Evolutionary conservation across 2,888 invertebrate genomes (phyloP).

Genomic region (Chironomus riparius): DNA sequence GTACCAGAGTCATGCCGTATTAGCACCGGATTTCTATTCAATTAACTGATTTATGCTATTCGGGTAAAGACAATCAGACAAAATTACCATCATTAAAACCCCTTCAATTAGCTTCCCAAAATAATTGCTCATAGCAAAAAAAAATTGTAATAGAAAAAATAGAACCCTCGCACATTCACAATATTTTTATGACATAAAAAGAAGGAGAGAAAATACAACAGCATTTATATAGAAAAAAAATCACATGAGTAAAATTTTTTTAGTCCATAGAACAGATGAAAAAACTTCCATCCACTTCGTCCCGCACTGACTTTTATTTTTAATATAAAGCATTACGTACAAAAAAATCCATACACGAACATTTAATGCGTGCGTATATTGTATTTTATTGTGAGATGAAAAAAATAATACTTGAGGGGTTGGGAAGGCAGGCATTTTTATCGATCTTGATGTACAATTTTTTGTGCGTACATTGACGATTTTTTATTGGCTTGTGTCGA

Average conservation of each 20-base stretch:
- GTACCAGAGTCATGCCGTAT: no score
- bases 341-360: background rate
- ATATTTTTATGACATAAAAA: constrained; percentile 13
- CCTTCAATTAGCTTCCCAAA: background rate
- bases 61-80: background rate
- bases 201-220: background rate
- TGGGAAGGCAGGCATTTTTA: background rate
- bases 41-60: no score
- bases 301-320: constrained; percentile 3
- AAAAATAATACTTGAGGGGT: background rate
- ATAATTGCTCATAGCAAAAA: background rate
- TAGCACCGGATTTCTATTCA: no score
- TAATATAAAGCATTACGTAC: background rate
- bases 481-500: background rate
- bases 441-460: background rate
- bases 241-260: background rate
- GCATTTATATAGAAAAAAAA: background rate
- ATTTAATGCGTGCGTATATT: no score
- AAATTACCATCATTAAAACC: background rate
- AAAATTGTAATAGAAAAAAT: background rate
- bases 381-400: no score
- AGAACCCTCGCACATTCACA: background rate
- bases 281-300: background rate
- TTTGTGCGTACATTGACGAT: background rate
- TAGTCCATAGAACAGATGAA: background rate